Evolutionary conservation across 2,113 vertebrate species (phyloP), one percentile per base, ranked within the genome.

Genomic region (Takifugu bimaculatus): DNA sequence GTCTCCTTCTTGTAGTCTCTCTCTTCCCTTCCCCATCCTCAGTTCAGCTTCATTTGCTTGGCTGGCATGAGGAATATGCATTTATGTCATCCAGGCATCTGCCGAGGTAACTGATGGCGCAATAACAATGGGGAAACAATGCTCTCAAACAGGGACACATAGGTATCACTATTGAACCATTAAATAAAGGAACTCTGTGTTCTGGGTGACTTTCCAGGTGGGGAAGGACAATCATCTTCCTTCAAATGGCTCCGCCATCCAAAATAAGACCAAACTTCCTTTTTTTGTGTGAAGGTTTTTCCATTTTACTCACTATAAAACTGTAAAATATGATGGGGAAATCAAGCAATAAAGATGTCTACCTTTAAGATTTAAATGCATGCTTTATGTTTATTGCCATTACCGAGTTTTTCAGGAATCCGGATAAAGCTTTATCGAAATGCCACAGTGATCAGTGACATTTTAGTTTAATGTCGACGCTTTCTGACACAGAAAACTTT

Each of bases 41-140:
- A 66, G 80, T 83, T 80, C 57, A 57, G 70, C 85, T 77, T 78
- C 73, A 89, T 85, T 86, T 74, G 63, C 78, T 75, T 32, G 45
- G 75, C 77, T 74, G 71, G 77, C 77, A 83, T 65, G 59, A 68
- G 66, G 85, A 82, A 83, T 83, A 79, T 80, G 79, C 75, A 73
- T 81, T 88, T 83, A 64, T 72, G 83, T 85, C 85, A 87, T 62
- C 67, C 62, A 49, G 67, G 78, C 75, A 74, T 84, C 81, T 44
- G 61, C 76, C 50, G 74, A 29, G 63, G 78, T 87, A 88, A 85
- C 60, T 60, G 83, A 88, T 83, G 84, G 77, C 2, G 75, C 84
- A 86, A 86, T 89, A 87, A 85, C 72, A 76, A 65, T 55, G 73
- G 75, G 76, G 75, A 85, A 87, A 86, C 84, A 87, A 84, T 74